Evolutionary conservation across 2,888 invertebrate genomes (phyloP).

Genomic region (Onchidella celtica): DNA sequence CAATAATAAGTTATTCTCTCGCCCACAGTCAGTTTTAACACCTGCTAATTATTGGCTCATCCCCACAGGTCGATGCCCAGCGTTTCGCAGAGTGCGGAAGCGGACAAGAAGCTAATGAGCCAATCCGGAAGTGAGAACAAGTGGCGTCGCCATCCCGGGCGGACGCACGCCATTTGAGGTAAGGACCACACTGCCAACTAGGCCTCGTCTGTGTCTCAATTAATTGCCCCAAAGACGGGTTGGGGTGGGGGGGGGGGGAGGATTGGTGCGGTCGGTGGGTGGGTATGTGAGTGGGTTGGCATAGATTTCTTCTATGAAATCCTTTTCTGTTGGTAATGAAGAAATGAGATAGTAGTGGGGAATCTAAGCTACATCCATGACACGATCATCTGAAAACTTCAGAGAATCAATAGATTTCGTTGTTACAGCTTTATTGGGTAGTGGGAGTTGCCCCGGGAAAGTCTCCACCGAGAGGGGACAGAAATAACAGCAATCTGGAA

Average conservation of each 20-base stretch:
- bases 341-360: too few relatives aligned
- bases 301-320: too few relatives aligned
- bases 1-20: neutral
- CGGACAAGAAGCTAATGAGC: constrained; percentile 24
- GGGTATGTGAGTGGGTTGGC: too few relatives aligned
- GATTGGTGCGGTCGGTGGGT: too few relatives aligned
- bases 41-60: neutral
- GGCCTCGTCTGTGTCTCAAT: neutral
- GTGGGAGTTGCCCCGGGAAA: too few relatives aligned
- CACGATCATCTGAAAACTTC: too few relatives aligned
- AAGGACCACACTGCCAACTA: neutral
- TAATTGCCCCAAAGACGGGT: neutral
- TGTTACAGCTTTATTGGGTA: too few relatives aligned
- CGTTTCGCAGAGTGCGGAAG: constrained; percentile 23
- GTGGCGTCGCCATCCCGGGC: neutral
- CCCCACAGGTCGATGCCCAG: constrained; percentile 10
- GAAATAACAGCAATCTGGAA: too few relatives aligned
- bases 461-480: too few relatives aligned
- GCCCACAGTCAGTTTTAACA: neutral
- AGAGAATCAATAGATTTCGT: too few relatives aligned
- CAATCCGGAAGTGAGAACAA: constrained; percentile 20
- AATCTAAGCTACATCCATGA: too few relatives aligned
- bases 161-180: constrained; percentile 12
- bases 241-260: neutral
- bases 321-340: too few relatives aligned